Evolutionary conservation across 2,888 invertebrate genomes (phyloP).

Genomic region (Heliconius charithonia): DNA sequence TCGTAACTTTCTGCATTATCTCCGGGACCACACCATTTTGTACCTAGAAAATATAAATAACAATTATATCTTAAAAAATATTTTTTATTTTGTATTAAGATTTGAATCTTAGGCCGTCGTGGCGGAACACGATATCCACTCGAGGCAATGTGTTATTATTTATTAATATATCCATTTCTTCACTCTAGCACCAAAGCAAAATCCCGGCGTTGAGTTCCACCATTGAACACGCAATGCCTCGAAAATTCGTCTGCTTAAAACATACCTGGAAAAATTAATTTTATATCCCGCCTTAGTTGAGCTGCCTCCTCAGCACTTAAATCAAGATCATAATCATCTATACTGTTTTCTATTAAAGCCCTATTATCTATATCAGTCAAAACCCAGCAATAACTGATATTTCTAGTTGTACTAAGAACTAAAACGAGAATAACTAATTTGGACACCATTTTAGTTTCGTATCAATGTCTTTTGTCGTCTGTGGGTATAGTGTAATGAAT

Average conservation of each 20-base stretch:
- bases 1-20: slow-evolving; percentile 84
- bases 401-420: slow-evolving; percentile 32
- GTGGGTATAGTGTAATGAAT: slow-evolving; percentile 30
- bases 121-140: too few species aligned
- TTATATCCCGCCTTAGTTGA: slow-evolving; percentile 48
- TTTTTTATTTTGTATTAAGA: too few species aligned
- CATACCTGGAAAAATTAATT: slow-evolving; percentile 65
- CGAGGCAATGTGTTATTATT: too few species aligned
- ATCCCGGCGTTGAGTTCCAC: too few species aligned
- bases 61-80: too few species aligned
- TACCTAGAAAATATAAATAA: slow-evolving; percentile 78
- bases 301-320: slow-evolving; percentile 46
- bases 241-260: neutral
- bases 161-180: too few species aligned
- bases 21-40: slow-evolving; percentile 92
- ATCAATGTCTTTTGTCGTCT: slow-evolving; percentile 18
- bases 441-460: slow-evolving; percentile 35
- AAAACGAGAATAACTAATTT: slow-evolving; percentile 36
- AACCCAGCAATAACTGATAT: slow-evolving; percentile 51
- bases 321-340: slow-evolving; percentile 37
- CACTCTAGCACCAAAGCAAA: too few species aligned
- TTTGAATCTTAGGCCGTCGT: too few species aligned
- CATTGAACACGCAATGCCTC: too few species aligned
- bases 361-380: slow-evolving; percentile 51
- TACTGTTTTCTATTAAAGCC: slow-evolving; percentile 26